phyloP scores from a whole-genome alignment of 2,797 vertebrate genomes.

The Babyrousa celebensis region DNA sequence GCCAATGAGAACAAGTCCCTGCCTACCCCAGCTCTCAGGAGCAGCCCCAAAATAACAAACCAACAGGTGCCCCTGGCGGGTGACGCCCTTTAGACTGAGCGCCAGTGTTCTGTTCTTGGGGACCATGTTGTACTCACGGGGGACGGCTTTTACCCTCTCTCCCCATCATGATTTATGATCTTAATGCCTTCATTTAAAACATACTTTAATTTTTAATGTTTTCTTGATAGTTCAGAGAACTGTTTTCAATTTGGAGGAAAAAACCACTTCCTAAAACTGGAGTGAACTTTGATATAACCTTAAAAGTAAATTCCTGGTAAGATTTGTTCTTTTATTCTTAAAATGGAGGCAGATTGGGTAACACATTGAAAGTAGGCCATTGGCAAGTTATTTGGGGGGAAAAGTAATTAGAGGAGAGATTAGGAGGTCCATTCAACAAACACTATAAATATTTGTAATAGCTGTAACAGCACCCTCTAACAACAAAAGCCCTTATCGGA shows the following conservation, averaged over 20 bases:
- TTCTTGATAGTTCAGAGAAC: slow-evolving; percentile 33
- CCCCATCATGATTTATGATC: neutral
- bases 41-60: slow-evolving; percentile 70
- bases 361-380: slow-evolving; percentile 57
- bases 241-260: slow-evolving; percentile 34
- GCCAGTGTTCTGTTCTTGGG: neutral
- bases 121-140: neutral
- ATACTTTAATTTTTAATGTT: slow-evolving; percentile 28
- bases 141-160: neutral
- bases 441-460: slow-evolving; percentile 90
- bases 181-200: slow-evolving; percentile 29
- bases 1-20: slow-evolving; percentile 63
- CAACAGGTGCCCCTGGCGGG: neutral
- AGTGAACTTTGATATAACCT: neutral
- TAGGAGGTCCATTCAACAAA: slow-evolving; percentile 85
- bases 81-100: neutral
- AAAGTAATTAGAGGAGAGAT: slow-evolving; percentile 86
- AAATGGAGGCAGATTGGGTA: slow-evolving; percentile 45
- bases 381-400: slow-evolving; percentile 59
- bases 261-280: neutral
- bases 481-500: slow-evolving; percentile 79
- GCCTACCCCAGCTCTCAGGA: slow-evolving; percentile 44
- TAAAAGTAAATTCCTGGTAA: slow-evolving; percentile 60
- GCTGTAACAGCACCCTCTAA: slow-evolving; percentile 83
- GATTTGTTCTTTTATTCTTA: neutral